Conservation (phyloP, 2,797 vertebrate genomes). For the Epinephelus malabaricus region DNA sequence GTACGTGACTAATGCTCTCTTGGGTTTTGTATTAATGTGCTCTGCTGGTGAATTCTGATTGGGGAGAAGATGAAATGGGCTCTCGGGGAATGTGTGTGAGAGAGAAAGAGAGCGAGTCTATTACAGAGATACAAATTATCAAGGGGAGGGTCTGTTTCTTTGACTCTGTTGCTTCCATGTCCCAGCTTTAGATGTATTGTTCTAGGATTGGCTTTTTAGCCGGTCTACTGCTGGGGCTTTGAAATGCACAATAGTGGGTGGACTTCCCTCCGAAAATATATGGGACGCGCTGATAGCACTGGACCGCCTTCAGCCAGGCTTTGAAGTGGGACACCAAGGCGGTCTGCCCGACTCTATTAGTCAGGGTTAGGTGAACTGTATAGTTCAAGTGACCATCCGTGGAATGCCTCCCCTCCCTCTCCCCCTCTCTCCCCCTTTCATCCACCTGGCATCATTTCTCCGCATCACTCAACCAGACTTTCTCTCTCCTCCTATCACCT, state of each 20-base stretch:
- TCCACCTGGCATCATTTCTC: constrained; percentile 43
- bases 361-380: constrained; percentile 45
- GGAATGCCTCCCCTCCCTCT: constrained; percentile 23
- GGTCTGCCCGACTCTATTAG: constrained; percentile 37
- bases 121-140: constrained; percentile 67
- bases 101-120: constrained; percentile 36
- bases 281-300: constrained; percentile 52
- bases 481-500: constrained; percentile 52
- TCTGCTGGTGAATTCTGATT: constrained; percentile 66
- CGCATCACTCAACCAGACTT: constrained; percentile 48
- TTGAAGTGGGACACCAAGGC: constrained; percentile 73
- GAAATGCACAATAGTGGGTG: constrained; percentile 75
- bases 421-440: constrained; percentile 7
- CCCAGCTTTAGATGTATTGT: constrained; percentile 80
- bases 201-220: constrained; percentile 63
- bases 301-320: constrained; percentile 61
- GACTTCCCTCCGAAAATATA: constrained; percentile 78
- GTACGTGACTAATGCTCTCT: constrained; percentile 64
- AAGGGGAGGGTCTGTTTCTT: constrained; percentile 52
- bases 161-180: constrained; percentile 47
- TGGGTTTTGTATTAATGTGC: constrained; percentile 64
- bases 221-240: constrained; percentile 59
- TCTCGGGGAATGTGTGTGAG: constrained; percentile 51
- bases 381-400: constrained; percentile 43
- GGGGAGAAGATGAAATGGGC: constrained; percentile 52